phyloP scores from a whole-genome alignment of 1,140 invertebrate species.

The Popillia japonica region DNA sequence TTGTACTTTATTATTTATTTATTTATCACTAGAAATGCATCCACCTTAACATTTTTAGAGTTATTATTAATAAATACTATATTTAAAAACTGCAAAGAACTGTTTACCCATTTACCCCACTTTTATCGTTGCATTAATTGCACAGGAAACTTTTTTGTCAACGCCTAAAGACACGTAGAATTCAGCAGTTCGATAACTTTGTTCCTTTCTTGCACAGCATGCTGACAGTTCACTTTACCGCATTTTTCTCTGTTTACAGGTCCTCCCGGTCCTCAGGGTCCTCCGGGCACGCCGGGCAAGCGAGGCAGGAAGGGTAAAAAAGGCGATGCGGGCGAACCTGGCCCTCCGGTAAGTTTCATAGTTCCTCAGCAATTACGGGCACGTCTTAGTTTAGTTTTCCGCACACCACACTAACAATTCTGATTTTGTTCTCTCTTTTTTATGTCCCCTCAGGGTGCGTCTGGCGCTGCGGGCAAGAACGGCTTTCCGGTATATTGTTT shows the following conservation, averaged over 20 bases:
- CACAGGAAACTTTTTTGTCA: too few relatives aligned
- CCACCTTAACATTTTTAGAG: too few relatives aligned
- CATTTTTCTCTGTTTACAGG: slow-evolving; percentile 49
- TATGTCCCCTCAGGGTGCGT: slow-evolving; percentile 72
- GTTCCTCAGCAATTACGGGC: slow-evolving; percentile 3
- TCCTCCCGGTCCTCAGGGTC: slow-evolving; percentile 72
- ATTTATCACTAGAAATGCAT: too few relatives aligned
- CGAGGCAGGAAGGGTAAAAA: slow-evolving; percentile 89
- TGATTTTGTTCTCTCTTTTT: slow-evolving; percentile 55
- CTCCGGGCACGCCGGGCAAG: slow-evolving; percentile 80
- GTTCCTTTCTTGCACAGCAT: not conserved
- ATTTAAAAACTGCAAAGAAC: too few relatives aligned
- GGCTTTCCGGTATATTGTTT: slow-evolving; percentile 85
- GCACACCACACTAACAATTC: slow-evolving; percentile 47
- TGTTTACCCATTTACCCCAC: too few relatives aligned
- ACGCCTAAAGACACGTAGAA: not conserved
- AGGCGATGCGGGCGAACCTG: slow-evolving; percentile 83
- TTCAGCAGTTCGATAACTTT: not conserved
- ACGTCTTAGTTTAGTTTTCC: slow-evolving; percentile 42
- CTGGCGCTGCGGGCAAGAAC: slow-evolving; percentile 82
- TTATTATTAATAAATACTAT: too few relatives aligned
- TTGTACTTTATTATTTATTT: too few relatives aligned
- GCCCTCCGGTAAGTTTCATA: slow-evolving; percentile 71
- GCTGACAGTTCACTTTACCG: slow-evolving; percentile 1
- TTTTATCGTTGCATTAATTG: too few relatives aligned